These are phyloP conservation scores for Macrostomum lignano DNA, from an alignment of 1,140 invertebrate genomes.

Conservation along the genomic window DNA sequence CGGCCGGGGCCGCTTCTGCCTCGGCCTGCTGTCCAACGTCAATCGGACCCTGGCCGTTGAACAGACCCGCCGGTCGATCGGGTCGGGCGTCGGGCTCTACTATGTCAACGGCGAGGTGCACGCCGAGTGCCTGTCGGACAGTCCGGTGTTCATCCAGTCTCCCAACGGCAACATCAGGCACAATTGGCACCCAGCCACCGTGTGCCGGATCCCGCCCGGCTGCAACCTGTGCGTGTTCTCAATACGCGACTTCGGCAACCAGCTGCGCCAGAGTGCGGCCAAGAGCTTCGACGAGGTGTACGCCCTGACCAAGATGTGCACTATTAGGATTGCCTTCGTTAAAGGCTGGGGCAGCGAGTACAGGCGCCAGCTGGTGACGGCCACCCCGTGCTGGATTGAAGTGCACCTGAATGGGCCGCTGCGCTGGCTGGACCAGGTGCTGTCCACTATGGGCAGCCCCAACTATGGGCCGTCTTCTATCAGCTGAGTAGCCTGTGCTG, in stretches of 20 bases:
- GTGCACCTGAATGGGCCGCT: slow-evolving; percentile 84
- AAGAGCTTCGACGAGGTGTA: slow-evolving; percentile 95
- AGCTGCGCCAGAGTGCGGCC: slow-evolving; percentile 62
- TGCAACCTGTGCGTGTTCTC: slow-evolving; percentile 99
- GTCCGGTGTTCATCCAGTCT: slow-evolving; percentile 89
- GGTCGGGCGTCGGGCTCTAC: slow-evolving; percentile 62
- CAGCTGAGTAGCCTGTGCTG: no score
- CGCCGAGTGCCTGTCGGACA: slow-evolving; percentile 85
- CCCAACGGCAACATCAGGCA: slow-evolving; percentile 94
- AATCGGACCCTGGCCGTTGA: slow-evolving; percentile 64
- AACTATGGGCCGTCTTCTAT: slow-evolving; percentile 47
- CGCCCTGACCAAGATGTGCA: slow-evolving; percentile 88
- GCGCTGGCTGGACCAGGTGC: slow-evolving; percentile 79
- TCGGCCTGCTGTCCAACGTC: slow-evolving; percentile 68
- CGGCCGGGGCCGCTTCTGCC: slow-evolving; percentile 50
- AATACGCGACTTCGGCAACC: slow-evolving; percentile 84
- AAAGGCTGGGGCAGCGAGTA: slow-evolving; percentile 17
- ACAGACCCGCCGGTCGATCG: slow-evolving; percentile 59
- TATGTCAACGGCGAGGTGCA: slow-evolving; percentile 95
- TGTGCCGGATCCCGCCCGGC: slow-evolving; percentile 91
- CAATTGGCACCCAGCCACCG: slow-evolving; percentile 91
- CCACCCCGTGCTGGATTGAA: slow-evolving; percentile 96
- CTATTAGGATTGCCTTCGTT: slow-evolving; percentile 93
- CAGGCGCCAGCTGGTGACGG: slow-evolving; percentile 76
- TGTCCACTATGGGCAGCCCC: slow-evolving; percentile 84